phyloP scores from a whole-genome alignment of 2,797 vertebrate genomes.

The Mormyrops boulengeri region DNA sequence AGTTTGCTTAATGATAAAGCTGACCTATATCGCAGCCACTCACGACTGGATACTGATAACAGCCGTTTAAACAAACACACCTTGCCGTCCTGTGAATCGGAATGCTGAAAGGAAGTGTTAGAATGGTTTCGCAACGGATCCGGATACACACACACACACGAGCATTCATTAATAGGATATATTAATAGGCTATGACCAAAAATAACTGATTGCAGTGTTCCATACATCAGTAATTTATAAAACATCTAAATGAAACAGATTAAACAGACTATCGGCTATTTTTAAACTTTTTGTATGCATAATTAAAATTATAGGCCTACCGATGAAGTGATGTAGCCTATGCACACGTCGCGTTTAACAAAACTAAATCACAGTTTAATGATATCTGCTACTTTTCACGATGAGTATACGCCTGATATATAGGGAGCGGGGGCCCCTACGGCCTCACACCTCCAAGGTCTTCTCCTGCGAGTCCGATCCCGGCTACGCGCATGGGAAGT shows the following conservation, averaged over 20 bases:
- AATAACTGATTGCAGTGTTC: neutral
- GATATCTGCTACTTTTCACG: neutral
- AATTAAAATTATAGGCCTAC: neutral
- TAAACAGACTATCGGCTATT: neutral
- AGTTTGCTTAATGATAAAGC: neutral
- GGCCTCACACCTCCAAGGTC: neutral
- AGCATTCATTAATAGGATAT: neutral
- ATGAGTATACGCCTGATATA: neutral
- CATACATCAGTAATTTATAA: neutral
- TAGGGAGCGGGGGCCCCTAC: neutral
- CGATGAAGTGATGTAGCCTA: neutral
- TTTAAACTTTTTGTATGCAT: neutral
- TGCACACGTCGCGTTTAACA: neutral
- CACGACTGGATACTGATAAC: neutral
- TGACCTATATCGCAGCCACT: neutral
- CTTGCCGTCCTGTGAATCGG: neutral
- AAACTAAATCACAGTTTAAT: neutral
- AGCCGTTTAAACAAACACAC: neutral
- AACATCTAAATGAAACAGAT: neutral
- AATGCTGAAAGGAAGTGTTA: neutral
- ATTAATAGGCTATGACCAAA: neutral
- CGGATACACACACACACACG: neutral
- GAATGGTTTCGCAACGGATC: neutral
- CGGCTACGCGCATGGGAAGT: neutral
- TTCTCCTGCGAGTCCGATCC: neutral